Base-by-base conservation (phyloP, 2,888 invertebrate species). In the Lissonota sp. region DNA sequence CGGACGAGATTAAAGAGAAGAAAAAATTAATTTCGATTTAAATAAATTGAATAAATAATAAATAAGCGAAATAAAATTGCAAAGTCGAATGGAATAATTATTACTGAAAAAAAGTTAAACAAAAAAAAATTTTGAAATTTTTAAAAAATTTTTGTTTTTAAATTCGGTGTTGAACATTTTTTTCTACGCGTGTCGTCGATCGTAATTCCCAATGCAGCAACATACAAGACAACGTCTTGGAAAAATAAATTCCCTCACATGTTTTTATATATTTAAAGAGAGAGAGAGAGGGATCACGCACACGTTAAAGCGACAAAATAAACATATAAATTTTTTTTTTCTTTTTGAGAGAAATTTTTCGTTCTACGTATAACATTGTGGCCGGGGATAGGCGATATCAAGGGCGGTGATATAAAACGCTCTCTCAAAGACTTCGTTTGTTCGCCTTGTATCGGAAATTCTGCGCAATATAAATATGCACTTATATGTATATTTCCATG, bases 231-330 rank as follows among this genome's bases (percentile, higher is more conserved):
- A 26, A 42, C 8, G 67, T 60, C 39, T 55, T 67, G 73, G 62
- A 73, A 57, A 79, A 73, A 79, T 79, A 73, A 73, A 79, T 63
- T 69, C 37, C 40, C 39, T 62, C 14, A 39, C 51, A 37, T 63
- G 39, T 16, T 3, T 26, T 26, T 26, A 49, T 7, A 26, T 26
- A 3, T 4, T 12, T 51, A 51, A n/a, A 51, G 12, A 14, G 3
- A 53, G 14, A 60, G 37, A 26, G 26, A 26, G 55, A 55, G 55
- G n/a, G n/a, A 53, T 53, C 12, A 6, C 12, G 63, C 76, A 40
- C 76, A 76, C 77, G 80, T 77, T 81, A 77, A 81, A 70, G 71
- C 49, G 79, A 82, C 79, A 75, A 82, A 82, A 79, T 82, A 82
- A 72, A 82, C 75, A 79, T 53, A 53, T 53, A 42, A n/a, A 53